Conservation (phyloP, 2,113 vertebrate species). For the Hydrochoerus hydrochaeris region DNA sequence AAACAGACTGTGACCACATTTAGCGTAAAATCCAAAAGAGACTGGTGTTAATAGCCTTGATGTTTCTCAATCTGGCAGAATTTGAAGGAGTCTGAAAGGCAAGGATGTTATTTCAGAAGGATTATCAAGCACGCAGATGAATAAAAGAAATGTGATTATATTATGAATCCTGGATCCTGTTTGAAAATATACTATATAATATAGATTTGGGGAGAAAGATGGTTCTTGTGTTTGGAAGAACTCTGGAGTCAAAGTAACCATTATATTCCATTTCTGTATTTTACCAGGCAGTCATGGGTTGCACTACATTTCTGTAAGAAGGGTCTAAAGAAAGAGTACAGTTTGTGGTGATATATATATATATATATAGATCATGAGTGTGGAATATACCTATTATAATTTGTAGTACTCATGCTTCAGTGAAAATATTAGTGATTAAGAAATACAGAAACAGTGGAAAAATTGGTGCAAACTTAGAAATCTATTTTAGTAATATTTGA, state of each 20-base stretch:
- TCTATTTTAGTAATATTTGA: background rate
- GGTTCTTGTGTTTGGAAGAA: slow-evolving; percentile 20
- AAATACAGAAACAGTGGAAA: background rate
- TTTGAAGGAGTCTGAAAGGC: background rate
- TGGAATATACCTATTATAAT: background rate
- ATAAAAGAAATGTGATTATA: background rate
- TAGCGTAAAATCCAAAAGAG: background rate
- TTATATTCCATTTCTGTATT: background rate
- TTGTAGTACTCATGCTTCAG: background rate
- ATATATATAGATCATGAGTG: background rate
- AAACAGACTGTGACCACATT: background rate
- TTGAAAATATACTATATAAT: background rate
- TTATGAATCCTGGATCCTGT: background rate
- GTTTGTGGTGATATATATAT: background rate
- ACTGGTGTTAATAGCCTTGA: background rate
- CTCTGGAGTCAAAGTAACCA: background rate
- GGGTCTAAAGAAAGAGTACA: background rate
- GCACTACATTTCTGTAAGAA: background rate
- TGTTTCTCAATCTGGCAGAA: background rate
- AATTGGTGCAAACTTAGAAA: background rate
- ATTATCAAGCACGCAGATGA: background rate
- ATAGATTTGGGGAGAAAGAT: background rate
- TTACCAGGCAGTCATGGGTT: background rate
- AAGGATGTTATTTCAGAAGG: background rate
- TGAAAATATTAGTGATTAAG: background rate